Evolutionary conservation across 2,888 invertebrate genomes (phyloP).

Genomic region (Trachelus tabidus): DNA sequence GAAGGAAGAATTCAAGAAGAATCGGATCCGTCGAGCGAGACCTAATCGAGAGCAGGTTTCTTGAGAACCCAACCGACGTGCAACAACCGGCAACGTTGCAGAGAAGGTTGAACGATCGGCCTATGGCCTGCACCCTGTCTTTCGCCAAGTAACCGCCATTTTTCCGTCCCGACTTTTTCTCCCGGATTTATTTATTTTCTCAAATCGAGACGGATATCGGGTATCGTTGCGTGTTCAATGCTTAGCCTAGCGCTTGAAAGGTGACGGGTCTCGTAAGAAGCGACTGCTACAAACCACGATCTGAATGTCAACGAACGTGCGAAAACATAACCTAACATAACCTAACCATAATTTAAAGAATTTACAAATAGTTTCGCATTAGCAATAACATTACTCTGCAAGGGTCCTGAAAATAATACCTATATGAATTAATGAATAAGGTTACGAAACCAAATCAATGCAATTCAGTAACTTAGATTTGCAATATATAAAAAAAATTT

Average conservation of each 20-base stretch:
- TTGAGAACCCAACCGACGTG: conserved; percentile 8
- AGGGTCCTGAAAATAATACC: neutral
- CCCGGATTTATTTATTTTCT: conserved; percentile 15
- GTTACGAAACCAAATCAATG: no score
- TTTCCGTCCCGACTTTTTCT: neutral
- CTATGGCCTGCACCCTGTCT: conserved; percentile 9
- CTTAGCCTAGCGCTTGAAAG: conserved; percentile 15
- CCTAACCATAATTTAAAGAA: neutral
- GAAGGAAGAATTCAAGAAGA: neutral
- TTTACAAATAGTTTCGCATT: neutral
- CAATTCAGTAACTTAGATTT: no score
- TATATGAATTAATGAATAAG: neutral
- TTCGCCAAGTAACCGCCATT: conserved; percentile 2
- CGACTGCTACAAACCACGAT: neutral
- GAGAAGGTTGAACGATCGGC: conserved; percentile 19
- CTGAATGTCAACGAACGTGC: neutral
- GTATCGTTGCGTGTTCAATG: conserved; percentile 16
- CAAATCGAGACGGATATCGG: conserved; percentile 19
- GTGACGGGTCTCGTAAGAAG: conserved; percentile 11
- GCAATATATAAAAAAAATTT: neutral
- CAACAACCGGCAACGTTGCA: conserved; percentile 13
- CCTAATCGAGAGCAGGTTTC: neutral
- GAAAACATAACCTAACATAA: neutral
- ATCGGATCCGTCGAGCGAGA: neutral
- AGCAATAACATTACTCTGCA: neutral